These are phyloP conservation scores for Ephialtes manifestator DNA, from an alignment of 2,888 invertebrate species.

Conservation along the genomic window DNA sequence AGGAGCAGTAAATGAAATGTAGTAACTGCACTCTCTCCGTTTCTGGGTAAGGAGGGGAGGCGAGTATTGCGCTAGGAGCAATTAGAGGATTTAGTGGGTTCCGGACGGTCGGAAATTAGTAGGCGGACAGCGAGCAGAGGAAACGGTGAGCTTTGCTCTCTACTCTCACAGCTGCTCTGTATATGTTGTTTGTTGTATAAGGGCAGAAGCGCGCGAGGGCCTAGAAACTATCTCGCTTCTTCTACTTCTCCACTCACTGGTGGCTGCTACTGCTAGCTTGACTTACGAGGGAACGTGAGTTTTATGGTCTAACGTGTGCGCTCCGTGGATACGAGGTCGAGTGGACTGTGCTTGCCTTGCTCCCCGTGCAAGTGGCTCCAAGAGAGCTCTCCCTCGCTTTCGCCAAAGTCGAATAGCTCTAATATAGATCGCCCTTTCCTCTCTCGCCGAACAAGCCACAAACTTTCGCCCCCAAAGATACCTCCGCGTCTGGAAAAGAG, in stretches of 20 bases:
- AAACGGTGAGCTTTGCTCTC: conserved; percentile 58
- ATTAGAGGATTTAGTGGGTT: conserved; percentile 72
- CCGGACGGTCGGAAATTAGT: conserved; percentile 71
- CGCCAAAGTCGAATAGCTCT: conserved; percentile 50
- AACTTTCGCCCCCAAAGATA: conserved; percentile 42
- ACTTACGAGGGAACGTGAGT: conserved; percentile 69
- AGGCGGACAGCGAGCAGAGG: conserved; percentile 71
- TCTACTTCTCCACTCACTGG: conserved; percentile 47
- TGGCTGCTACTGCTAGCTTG: conserved; percentile 56
- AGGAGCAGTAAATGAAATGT: conserved; percentile 52
- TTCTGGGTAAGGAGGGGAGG: conserved; percentile 35
- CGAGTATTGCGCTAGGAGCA: conserved; percentile 69
- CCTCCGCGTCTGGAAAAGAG: background rate
- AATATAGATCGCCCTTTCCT: conserved; percentile 39
- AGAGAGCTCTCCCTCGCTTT: conserved; percentile 23
- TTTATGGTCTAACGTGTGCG: conserved; percentile 65
- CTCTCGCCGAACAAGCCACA: conserved; percentile 8
- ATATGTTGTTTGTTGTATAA: conserved; percentile 12
- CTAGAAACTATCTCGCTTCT: conserved; percentile 42
- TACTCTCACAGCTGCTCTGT: background rate
- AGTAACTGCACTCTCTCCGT: conserved; percentile 45
- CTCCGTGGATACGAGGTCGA: conserved; percentile 64
- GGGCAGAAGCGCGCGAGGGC: conserved; percentile 1
- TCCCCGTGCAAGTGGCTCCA: conserved; percentile 44
- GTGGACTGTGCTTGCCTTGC: conserved; percentile 53